phyloP scores from a whole-genome alignment of 2,797 vertebrate species.

The Pygocentrus nattereri region DNA sequence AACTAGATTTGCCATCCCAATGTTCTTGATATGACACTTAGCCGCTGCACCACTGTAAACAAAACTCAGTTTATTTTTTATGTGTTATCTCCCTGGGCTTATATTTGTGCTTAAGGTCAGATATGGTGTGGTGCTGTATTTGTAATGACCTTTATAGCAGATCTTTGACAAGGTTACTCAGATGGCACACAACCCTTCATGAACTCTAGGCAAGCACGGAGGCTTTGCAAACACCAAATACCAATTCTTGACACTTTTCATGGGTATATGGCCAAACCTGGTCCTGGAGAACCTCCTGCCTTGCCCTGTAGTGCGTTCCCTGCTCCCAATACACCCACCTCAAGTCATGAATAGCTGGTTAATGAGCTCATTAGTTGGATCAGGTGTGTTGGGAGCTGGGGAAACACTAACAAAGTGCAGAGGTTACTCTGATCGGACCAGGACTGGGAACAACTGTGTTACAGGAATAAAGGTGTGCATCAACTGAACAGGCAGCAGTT shows the following conservation, averaged over 20 bases:
- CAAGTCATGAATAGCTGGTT: no score
- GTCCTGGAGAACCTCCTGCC: no score
- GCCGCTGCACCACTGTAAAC: constrained; percentile 5
- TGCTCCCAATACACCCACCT: no score
- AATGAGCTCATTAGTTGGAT: no score
- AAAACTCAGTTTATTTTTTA: constrained; percentile 16
- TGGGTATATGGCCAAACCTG: no score
- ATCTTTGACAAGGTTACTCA: background rate
- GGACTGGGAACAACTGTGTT: background rate
- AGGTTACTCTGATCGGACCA: no score
- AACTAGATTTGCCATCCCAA: background rate
- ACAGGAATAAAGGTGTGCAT: background rate
- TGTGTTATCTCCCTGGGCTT: constrained; percentile 1
- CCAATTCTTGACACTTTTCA: background rate
- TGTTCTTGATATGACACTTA: constrained; percentile 1
- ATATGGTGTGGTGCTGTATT: background rate
- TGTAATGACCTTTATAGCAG: constrained; percentile 2
- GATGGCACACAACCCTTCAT: background rate
- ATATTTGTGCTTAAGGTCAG: constrained; percentile 1
- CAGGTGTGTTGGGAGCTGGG: no score
- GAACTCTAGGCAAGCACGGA: no score
- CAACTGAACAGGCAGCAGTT: background rate
- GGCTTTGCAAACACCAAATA: background rate
- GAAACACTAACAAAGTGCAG: no score
- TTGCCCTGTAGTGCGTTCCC: no score